Conservation (phyloP, 2,888 invertebrate genomes). For the Caenorhabditis sp. region DNA sequence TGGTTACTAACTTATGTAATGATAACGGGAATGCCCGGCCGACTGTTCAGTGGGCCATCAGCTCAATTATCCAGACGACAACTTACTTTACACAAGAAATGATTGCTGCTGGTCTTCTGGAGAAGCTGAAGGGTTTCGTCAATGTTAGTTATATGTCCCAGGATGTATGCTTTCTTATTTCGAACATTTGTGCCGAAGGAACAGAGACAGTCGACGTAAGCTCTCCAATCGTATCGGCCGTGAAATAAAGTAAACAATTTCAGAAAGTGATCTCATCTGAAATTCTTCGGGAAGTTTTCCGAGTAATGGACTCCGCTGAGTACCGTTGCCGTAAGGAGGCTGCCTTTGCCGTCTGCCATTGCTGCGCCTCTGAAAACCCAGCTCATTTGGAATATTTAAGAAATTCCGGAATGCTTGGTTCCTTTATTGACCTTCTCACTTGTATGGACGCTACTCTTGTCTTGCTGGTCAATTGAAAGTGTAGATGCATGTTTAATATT, state of each 20-base stretch:
- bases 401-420: slow-evolving; percentile 38
- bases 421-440: slow-evolving; percentile 55
- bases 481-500: not conserved
- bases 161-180: slow-evolving; percentile 58
- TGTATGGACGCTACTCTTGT: slow-evolving; percentile 59
- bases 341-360: slow-evolving; percentile 53
- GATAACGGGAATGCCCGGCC: slow-evolving; percentile 34
- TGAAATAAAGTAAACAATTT: not conserved
- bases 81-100: slow-evolving; percentile 56
- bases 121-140: slow-evolving; percentile 37
- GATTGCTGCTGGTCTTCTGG: slow-evolving; percentile 53
- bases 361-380: slow-evolving; percentile 34
- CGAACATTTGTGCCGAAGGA: slow-evolving; percentile 60
- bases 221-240: not conserved
- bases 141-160: slow-evolving; percentile 47
- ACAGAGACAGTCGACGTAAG: slow-evolving; percentile 26
- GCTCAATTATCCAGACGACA: slow-evolving; percentile 54
- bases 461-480: slow-evolving; percentile 20
- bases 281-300: slow-evolving; percentile 36
- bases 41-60: slow-evolving; percentile 40
- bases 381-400: slow-evolving; percentile 41
- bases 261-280: slow-evolving; percentile 44
- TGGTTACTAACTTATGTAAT: slow-evolving; percentile 39
- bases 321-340: slow-evolving; percentile 54
- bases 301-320: slow-evolving; percentile 53